Conservation (phyloP, 2,888 invertebrate genomes). For the Deilephila porcellus region DNA sequence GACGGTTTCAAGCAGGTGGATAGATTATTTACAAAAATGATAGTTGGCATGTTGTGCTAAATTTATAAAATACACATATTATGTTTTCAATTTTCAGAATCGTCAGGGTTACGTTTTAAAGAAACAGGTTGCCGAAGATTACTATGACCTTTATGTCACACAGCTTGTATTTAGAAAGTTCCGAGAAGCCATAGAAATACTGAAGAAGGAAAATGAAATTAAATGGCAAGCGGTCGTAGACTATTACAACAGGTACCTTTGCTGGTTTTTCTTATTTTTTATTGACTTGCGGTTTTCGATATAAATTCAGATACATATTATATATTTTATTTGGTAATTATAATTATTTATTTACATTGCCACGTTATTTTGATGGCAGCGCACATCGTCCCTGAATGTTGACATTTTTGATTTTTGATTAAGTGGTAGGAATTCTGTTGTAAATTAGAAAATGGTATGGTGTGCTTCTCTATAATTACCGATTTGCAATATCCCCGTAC, state of each 20-base stretch:
- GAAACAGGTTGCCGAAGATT: conserved; percentile 89
- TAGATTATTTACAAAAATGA: conserved; percentile 25
- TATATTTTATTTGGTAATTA: too few relatives aligned
- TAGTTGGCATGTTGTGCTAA: not conserved
- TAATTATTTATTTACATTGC: too few relatives aligned
- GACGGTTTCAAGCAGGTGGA: conserved; percentile 77
- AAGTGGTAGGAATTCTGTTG: too few relatives aligned
- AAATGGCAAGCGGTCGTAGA: conserved; percentile 75
- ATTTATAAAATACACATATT: conserved; percentile 27
- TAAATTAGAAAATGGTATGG: too few relatives aligned
- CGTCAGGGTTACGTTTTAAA: conserved; percentile 78
- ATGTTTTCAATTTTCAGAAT: conserved; percentile 61
- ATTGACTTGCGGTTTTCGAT: too few relatives aligned
- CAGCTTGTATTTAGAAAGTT: conserved; percentile 82
- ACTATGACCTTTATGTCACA: conserved; percentile 86
- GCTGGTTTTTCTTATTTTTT: too few relatives aligned
- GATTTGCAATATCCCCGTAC: too few relatives aligned
- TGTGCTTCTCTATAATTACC: too few relatives aligned
- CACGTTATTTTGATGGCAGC: too few relatives aligned
- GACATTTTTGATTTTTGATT: too few relatives aligned
- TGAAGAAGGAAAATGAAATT: conserved; percentile 74
- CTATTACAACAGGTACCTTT: conserved; percentile 73
- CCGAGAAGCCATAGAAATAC: conserved; percentile 67
- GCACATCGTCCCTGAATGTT: too few relatives aligned
- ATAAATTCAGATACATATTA: too few relatives aligned